Conservation (phyloP, 2,888 invertebrate genomes). For the Flexamia atlantica region DNA sequence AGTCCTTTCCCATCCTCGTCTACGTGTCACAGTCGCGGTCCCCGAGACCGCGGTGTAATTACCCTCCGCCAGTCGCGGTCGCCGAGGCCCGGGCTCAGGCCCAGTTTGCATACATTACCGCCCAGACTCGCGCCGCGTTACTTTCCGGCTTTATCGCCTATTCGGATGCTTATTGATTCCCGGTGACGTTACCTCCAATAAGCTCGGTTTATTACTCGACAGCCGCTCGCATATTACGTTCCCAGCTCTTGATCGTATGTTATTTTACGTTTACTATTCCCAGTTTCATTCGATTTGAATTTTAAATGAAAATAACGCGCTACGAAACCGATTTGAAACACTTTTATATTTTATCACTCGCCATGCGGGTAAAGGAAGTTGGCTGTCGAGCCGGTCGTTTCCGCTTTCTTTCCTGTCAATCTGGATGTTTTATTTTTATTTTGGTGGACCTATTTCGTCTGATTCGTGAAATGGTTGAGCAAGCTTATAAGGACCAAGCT, state of each 20-base stretch:
- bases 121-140: neutral
- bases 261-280: constrained; percentile 38
- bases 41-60: neutral
- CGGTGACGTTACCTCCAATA: constrained; percentile 6
- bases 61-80: neutral
- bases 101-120: constrained; percentile 23
- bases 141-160: constrained; percentile 26
- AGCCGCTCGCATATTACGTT: constrained; percentile 11
- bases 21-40: too few species aligned
- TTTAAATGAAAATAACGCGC: constrained; percentile 32
- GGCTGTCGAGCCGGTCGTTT: neutral
- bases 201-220: constrained; percentile 34
- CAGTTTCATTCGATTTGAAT: constrained; percentile 45
- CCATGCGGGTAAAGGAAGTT: neutral
- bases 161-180: constrained; percentile 52
- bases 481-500: too few species aligned
- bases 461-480: too few species aligned
- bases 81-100: neutral
- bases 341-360: constrained; percentile 29
- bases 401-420: neutral
- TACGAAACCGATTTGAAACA: constrained; percentile 38
- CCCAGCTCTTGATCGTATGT: constrained; percentile 3
- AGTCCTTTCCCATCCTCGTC: too few species aligned
- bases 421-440: neutral
- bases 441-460: neutral